Base-by-base conservation (phyloP, 2,888 invertebrate genomes). In the Minunthozetes semirufus region DNA sequence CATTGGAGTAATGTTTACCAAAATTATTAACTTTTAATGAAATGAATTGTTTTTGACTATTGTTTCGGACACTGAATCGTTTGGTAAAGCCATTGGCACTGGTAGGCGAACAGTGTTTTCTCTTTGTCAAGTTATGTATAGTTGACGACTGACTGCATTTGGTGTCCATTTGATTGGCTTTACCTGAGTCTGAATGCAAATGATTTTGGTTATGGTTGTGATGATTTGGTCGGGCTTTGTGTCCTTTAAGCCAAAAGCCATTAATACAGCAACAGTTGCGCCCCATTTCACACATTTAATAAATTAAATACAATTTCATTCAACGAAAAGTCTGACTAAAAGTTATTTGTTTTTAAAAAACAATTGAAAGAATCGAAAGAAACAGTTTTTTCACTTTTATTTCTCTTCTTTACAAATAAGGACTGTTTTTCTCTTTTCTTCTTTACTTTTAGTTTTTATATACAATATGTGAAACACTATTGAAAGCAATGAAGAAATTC, bases 231-330 rank as follows among this genome's bases (percentile, higher is more conserved):
- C 38, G 15, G 63, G 38, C 63, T 38, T 66, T 66, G 63, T 33
- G 25, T 19, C 42, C 48, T 15, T 70, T 70, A 3, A 70, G 70
- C 70, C 70, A 70, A 22, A 48, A 70, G 42, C 70, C 70, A 48
- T 70, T 70, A 70, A 70, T 46, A 48, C 70, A 70, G 19, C 70
- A 68, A 68, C 68, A 70, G 19, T 70, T 70, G 25, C 70, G 46
- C 46, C 70, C 70, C 70, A 70, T 70, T 68, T 29, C 42, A 48
- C 70, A 70, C 48, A 70, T 66, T 66, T 19, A 42, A 17, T 19
- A 66, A 13, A 17, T 15, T 15, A 59, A 29, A 59, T 29, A 59
- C 13, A 15, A 17, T 27, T 59, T 19, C 17, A 29, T 66, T 9
- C 19, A 27, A 1, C n/a, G 2, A 66, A 38, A 33, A 42, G 9